phyloP scores from a whole-genome alignment of 2,888 invertebrate species.

The Drymonia ruficornis region DNA sequence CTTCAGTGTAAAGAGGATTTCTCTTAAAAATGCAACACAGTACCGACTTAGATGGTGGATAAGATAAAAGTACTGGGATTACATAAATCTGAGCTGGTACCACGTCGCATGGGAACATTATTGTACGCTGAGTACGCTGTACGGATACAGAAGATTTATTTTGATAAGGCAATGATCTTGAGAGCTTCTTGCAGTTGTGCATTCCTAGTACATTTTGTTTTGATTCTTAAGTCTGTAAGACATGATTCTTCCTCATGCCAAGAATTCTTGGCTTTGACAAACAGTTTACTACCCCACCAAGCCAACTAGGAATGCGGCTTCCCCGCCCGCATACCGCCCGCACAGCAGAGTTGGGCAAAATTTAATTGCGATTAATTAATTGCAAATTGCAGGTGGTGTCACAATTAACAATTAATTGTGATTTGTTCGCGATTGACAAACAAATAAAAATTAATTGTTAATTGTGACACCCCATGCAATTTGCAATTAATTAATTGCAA shows the following conservation, averaged over 20 bases:
- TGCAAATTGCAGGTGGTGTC: no score
- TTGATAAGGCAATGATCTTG: slow-evolving; percentile 11
- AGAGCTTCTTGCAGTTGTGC: slow-evolving; percentile 8
- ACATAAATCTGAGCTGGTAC: slow-evolving; percentile 36
- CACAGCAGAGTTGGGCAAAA: no score
- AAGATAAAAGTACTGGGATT: slow-evolving; percentile 29
- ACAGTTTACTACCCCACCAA: no score
- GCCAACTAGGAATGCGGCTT: no score
- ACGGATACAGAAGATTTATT: slow-evolving; percentile 15
- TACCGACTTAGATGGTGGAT: slow-evolving; percentile 15
- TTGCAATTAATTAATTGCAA: no score
- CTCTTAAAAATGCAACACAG: slow-evolving; percentile 20
- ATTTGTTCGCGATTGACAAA: no score
- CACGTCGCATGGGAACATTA: slow-evolving; percentile 23
- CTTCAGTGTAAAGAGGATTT: slow-evolving; percentile 14
- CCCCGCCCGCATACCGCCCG: no score
- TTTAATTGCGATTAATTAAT: no score
- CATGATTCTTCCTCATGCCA: not conserved
- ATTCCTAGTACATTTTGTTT: not conserved
- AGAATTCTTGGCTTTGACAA: no score
- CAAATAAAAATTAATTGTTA: no score
- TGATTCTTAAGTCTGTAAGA: not conserved
- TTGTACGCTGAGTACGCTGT: slow-evolving; percentile 23
- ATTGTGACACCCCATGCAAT: no score
- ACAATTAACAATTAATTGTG: no score